Conservation (phyloP, 1,140 invertebrate genomes). For the Heliconius nattereri region DNA sequence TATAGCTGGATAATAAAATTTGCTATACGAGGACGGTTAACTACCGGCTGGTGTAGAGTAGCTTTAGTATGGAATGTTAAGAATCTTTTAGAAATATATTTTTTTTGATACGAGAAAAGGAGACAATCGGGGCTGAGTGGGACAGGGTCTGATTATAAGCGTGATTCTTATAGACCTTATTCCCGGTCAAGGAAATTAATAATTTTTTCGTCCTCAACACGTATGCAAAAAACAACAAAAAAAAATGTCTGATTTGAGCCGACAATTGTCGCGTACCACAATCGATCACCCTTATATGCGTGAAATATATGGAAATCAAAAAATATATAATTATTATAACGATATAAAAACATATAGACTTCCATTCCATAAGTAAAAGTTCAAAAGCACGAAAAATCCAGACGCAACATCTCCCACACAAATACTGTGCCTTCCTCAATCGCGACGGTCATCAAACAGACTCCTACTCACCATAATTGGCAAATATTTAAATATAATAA, state of each 20-base stretch:
- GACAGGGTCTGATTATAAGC: too few species aligned
- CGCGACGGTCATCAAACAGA: constrained; percentile 48
- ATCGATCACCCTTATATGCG: too few species aligned
- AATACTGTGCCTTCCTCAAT: constrained; percentile 16
- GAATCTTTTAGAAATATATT: not conserved
- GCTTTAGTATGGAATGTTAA: not conserved
- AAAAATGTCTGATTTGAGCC: too few species aligned
- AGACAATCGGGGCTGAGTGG: too few species aligned
- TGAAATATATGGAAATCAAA: not conserved
- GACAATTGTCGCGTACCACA: too few species aligned
- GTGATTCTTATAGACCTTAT: too few species aligned
- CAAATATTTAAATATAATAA: constrained; percentile 62
- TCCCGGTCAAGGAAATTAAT: too few species aligned
- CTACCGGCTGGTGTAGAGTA: constrained; percentile 30
- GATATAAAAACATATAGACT: not conserved
- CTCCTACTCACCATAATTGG: constrained; percentile 52
- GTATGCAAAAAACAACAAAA: too few species aligned
- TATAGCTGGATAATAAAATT: constrained; percentile 40
- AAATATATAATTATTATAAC: not conserved
- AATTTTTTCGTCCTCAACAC: too few species aligned
- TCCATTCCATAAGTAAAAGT: not conserved
- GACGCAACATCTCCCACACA: not conserved
- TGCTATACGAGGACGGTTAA: constrained; percentile 38
- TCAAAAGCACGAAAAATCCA: not conserved
- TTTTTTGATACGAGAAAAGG: too few species aligned